Conservation (phyloP, 1,140 invertebrate genomes). For the Drosophila fuyamai region DNA sequence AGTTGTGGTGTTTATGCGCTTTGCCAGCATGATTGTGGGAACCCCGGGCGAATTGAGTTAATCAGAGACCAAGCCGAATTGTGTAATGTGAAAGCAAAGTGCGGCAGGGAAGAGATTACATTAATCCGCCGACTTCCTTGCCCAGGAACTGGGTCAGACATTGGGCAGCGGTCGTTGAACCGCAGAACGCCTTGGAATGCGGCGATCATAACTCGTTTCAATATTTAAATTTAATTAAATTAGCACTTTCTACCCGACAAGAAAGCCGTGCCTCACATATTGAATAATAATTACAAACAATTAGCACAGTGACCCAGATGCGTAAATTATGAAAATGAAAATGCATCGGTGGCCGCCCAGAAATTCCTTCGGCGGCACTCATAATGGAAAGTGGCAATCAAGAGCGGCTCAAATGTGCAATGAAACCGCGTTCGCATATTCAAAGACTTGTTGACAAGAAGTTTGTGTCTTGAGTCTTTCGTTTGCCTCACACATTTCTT, state of each 20-base stretch:
- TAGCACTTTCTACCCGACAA: slow-evolving; percentile 69
- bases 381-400: slow-evolving; percentile 51
- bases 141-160: slow-evolving; percentile 33
- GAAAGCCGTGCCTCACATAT: slow-evolving; percentile 54
- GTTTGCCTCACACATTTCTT: slow-evolving; percentile 17
- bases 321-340: slow-evolving; percentile 59
- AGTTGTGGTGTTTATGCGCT: slow-evolving; percentile 22
- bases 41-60: slow-evolving; percentile 43
- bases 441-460: slow-evolving; percentile 38
- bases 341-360: slow-evolving; percentile 27
- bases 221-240: slow-evolving; percentile 73
- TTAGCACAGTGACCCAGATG: slow-evolving; percentile 76
- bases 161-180: slow-evolving; percentile 29
- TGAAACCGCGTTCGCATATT: slow-evolving; percentile 36
- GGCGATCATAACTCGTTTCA: slow-evolving; percentile 46
- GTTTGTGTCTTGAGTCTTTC: slow-evolving; percentile 66
- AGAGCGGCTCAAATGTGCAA: slow-evolving; percentile 34
- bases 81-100: slow-evolving; percentile 52
- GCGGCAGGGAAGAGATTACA: slow-evolving; percentile 8
- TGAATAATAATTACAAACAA: slow-evolving; percentile 79
- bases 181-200: slow-evolving; percentile 11
- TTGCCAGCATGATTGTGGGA: slow-evolving; percentile 45
- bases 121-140: slow-evolving; percentile 21
- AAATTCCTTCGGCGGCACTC: slow-evolving; percentile 29
- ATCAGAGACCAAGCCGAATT: slow-evolving; percentile 33